Conservation (phyloP, 2,888 invertebrate species). For the Cabera pusaria region DNA sequence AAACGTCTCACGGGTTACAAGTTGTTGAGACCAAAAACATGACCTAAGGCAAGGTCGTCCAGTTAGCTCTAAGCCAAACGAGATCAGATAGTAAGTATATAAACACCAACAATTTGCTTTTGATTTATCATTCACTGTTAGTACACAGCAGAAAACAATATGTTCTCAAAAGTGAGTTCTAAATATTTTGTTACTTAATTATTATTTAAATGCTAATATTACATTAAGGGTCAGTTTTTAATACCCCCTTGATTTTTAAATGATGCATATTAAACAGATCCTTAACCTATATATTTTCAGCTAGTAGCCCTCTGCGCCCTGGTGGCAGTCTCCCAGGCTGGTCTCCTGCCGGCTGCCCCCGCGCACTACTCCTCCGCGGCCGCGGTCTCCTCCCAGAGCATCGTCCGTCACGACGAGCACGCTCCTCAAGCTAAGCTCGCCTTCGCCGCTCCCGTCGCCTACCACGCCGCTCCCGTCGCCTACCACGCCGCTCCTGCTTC, state of each 20-base stretch:
- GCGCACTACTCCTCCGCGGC: conserved; percentile 56
- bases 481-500: conserved; percentile 28
- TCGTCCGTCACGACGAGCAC: conserved; percentile 58
- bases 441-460: conserved; percentile 28
- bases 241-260: too few relatives aligned
- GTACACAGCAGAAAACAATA: conserved; percentile 44
- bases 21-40: conserved; percentile 28
- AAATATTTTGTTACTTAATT: not conserved
- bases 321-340: conserved; percentile 57
- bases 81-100: conserved; percentile 40
- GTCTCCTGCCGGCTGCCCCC: conserved; percentile 46
- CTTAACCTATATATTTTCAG: too few relatives aligned
- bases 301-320: conserved; percentile 50
- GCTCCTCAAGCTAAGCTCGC: conserved; percentile 31
- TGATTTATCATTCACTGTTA: conserved; percentile 41
- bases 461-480: conserved; percentile 30
- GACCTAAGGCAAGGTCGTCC: conserved; percentile 49
- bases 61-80: conserved; percentile 31
- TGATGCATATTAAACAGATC: too few relatives aligned
- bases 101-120: conserved; percentile 31
- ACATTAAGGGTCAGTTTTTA: too few relatives aligned
- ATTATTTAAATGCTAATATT: too few relatives aligned
- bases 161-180: conserved; percentile 61
- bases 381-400: conserved; percentile 64
- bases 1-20: too few relatives aligned